phyloP scores from a whole-genome alignment of 2,888 invertebrate species.

The Seladonia tumulorum region DNA sequence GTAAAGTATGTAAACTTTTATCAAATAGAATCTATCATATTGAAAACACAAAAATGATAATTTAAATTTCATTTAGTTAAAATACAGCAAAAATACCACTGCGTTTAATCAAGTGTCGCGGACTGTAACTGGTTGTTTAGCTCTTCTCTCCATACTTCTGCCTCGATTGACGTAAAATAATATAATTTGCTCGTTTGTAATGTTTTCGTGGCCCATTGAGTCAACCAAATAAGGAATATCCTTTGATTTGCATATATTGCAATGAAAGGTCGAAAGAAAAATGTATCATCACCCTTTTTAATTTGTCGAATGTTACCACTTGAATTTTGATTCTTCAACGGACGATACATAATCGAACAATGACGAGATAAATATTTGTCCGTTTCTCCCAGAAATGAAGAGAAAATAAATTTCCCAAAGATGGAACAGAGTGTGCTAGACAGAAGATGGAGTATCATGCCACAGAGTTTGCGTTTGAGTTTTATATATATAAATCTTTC shows the following conservation, averaged over 20 bases:
- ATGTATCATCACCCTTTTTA: no score
- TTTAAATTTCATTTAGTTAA: no score
- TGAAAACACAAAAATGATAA: no score
- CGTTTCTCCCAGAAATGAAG: not conserved
- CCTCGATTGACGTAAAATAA: not conserved
- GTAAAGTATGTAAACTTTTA: no score
- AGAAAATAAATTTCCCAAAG: not conserved
- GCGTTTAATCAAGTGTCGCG: no score
- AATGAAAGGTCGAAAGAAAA: no score
- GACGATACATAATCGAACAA: no score
- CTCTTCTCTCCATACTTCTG: not conserved
- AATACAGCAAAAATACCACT: no score
- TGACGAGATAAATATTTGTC: no score
- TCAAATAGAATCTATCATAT: no score
- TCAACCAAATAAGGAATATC: not conserved
- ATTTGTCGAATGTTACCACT: no score
- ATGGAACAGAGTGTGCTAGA: not conserved
- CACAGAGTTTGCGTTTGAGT: not conserved
- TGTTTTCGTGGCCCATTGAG: not conserved
- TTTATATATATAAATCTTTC: slow-evolving; percentile 5
- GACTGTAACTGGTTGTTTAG: not conserved
- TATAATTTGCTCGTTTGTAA: not conserved
- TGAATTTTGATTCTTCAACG: no score
- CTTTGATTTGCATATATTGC: not conserved
- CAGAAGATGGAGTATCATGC: not conserved